These are phyloP conservation scores for Hirundo rustica DNA, from an alignment of 2,797 vertebrate species.

Conservation along the genomic window DNA sequence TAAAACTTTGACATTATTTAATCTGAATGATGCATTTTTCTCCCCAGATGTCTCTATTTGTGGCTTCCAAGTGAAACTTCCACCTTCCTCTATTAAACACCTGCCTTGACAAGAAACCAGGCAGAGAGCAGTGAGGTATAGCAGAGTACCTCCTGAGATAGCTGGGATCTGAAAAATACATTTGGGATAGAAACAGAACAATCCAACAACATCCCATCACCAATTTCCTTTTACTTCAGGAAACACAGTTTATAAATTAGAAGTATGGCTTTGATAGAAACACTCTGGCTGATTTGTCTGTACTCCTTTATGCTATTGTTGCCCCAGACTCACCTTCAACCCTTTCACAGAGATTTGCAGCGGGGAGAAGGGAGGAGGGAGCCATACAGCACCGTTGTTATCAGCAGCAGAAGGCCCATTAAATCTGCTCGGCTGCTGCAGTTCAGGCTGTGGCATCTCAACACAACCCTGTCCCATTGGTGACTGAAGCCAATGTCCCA, in stretches of 20 bases:
- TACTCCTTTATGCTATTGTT: background rate
- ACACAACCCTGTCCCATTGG: background rate
- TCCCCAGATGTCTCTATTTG: background rate
- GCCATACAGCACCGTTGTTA: background rate
- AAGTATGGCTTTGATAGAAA: background rate
- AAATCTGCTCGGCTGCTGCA: constrained; percentile 18
- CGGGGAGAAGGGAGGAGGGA: background rate
- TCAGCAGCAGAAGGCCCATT: background rate
- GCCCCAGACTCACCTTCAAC: background rate
- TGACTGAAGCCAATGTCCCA: background rate
- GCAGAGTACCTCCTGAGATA: background rate
- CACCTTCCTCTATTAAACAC: background rate
- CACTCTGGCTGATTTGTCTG: background rate
- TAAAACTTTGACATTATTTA: background rate
- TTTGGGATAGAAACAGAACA: background rate
- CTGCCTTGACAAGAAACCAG: background rate
- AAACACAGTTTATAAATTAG: background rate
- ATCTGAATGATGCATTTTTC: background rate
- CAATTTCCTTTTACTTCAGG: background rate
- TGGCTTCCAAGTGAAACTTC: background rate
- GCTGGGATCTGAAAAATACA: background rate
- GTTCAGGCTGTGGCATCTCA: background rate
- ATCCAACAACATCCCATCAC: background rate
- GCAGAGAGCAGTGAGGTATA: background rate
- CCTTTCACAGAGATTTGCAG: background rate